phyloP scores from a whole-genome alignment of 2,888 invertebrate genomes.

The Dinocampus coccinellae region DNA sequence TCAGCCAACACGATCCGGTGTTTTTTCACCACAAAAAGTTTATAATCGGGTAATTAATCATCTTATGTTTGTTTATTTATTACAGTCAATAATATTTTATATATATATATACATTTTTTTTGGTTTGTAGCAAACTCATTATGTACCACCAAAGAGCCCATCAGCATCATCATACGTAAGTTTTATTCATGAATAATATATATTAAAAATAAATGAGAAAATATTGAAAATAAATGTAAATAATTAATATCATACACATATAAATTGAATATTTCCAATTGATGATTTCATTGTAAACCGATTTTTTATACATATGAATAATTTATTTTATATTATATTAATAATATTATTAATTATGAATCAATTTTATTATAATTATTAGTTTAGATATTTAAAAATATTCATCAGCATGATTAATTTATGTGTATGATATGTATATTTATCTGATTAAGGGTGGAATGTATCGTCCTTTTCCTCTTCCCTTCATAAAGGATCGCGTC shows the following conservation, averaged over 20 bases:
- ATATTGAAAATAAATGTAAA: background rate
- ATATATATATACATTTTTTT: background rate
- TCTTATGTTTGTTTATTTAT: no score
- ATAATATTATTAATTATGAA: background rate
- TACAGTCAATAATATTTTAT: no score
- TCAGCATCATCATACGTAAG: slow-evolving; percentile 59
- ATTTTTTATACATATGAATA: no score
- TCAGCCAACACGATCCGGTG: slow-evolving; percentile 80
- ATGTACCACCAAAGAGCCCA: slow-evolving; percentile 56
- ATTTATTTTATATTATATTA: no score
- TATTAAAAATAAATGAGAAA: background rate
- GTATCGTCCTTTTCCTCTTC: slow-evolving; percentile 64
- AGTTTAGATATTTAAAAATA: background rate
- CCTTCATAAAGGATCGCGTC: slow-evolving; percentile 65
- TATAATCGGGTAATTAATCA: slow-evolving; percentile 50
- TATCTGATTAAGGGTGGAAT: slow-evolving; percentile 64
- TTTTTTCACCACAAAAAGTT: slow-evolving; percentile 79
- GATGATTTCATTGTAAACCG: no score
- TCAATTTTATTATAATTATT: background rate
- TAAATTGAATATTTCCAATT: background rate
- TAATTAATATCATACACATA: background rate
- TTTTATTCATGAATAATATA: background rate
- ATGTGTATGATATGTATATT: slow-evolving; percentile 44
- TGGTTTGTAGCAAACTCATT: slow-evolving; percentile 47
- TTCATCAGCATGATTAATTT: slow-evolving; percentile 43